Percentiles rank a stretch among this genome's conserved stretches.
Conservation (phyloP, 2,797 vertebrate genomes). For the Neosilurus hyrtlii region DNA sequence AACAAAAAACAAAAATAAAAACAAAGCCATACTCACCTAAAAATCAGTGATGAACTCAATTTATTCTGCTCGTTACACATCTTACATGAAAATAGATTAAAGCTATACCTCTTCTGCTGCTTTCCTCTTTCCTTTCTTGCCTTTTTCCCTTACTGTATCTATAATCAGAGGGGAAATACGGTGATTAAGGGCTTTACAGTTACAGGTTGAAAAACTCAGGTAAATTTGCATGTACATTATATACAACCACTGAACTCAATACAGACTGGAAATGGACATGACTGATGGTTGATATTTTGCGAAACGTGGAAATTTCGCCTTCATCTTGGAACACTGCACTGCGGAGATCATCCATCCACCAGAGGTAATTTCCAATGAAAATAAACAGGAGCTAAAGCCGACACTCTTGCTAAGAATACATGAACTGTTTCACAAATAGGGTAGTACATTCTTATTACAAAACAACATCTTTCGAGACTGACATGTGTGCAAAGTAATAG, state of each 20-base stretch:
- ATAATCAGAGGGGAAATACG: neutral
- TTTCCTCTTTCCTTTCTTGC: constrained; percentile 72
- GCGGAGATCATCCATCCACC: no score
- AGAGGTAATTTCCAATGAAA: no score
- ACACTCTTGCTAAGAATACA: no score
- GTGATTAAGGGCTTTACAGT: neutral
- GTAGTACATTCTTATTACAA: no score
- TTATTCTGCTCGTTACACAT: neutral
- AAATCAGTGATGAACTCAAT: neutral
- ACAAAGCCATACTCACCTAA: neutral
- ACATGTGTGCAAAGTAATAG: no score
- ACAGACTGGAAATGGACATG: no score
- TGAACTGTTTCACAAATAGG: no score
- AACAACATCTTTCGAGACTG: no score
- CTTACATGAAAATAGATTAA: neutral
- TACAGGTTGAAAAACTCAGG: neutral
- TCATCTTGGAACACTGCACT: no score
- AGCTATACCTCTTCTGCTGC: constrained; percentile 55
- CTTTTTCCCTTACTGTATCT: constrained; percentile 88
- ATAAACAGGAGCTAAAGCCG: no score
- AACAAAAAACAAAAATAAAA: neutral
- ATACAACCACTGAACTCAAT: neutral
- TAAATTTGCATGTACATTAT: neutral
- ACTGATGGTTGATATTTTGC: no score
- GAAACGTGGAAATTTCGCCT: no score